phyloP scores from a whole-genome alignment of 2,888 invertebrate genomes.

The Drepana falcataria region DNA sequence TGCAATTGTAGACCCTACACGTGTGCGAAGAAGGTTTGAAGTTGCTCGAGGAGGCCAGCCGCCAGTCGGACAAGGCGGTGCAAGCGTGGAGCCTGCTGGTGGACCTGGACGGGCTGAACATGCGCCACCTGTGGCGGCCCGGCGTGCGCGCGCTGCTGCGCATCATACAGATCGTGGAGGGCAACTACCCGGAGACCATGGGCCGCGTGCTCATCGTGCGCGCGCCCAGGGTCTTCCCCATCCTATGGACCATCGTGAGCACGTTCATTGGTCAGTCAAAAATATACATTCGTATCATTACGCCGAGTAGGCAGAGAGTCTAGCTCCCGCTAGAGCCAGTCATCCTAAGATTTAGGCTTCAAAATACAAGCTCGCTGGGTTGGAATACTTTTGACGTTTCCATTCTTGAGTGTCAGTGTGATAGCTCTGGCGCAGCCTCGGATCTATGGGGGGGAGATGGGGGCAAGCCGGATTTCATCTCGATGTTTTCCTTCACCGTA shows the following conservation, averaged over 20 bases:
- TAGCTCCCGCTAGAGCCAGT: no score
- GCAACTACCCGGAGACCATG: constrained; percentile 97
- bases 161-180: constrained; percentile 87
- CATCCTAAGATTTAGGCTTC: no score
- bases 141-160: constrained; percentile 87
- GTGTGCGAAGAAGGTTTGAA: constrained; percentile 95
- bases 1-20: constrained; percentile 82
- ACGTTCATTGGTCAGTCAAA: constrained; percentile 88
- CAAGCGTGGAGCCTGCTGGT: constrained; percentile 94
- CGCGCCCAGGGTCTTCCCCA: constrained; percentile 96
- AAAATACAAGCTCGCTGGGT: no score
- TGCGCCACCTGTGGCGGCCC: constrained; percentile 97
- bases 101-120: constrained; percentile 95
- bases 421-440: no score
- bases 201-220: constrained; percentile 93
- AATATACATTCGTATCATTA: no score
- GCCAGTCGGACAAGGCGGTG: constrained; percentile 87
- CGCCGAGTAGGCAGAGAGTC: no score
- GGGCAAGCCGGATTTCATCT: no score
- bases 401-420: no score
- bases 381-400: no score
- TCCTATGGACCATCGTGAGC: constrained; percentile 96
- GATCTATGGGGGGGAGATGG: no score
- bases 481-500: no score
- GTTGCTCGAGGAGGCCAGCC: constrained; percentile 91